Conservation (phyloP, 2,888 invertebrate genomes). For the Drosophila macrospina region DNA sequence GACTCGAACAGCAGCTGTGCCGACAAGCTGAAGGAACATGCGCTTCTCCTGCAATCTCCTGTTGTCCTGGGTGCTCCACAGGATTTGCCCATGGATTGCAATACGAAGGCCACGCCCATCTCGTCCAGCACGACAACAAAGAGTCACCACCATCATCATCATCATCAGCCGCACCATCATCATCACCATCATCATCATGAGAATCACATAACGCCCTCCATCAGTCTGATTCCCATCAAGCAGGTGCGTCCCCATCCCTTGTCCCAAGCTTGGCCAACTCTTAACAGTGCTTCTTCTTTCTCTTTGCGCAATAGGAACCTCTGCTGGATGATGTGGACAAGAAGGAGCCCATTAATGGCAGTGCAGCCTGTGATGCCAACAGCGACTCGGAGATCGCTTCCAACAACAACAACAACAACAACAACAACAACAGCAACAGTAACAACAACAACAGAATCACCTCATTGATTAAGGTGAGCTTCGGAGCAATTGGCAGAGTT, state of each 20-base stretch:
- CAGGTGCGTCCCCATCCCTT: slow-evolving; percentile 86
- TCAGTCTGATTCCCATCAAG: slow-evolving; percentile 94
- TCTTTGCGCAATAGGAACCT: slow-evolving; percentile 69
- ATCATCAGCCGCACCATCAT: slow-evolving; percentile 80
- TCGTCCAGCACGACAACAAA: slow-evolving; percentile 78
- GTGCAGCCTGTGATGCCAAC: slow-evolving; percentile 55
- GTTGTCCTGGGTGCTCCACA: slow-evolving; percentile 58
- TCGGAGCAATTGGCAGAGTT: neutral
- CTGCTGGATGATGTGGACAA: slow-evolving; percentile 69
- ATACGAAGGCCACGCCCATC: slow-evolving; percentile 80
- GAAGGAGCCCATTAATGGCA: slow-evolving; percentile 78
- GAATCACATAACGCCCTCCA: slow-evolving; percentile 91
- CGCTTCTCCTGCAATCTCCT: slow-evolving; percentile 70
- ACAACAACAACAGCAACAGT: slow-evolving; percentile 23
- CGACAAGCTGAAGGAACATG: slow-evolving; percentile 69
- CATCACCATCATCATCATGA: slow-evolving; percentile 84
- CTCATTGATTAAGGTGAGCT: slow-evolving; percentile 90
- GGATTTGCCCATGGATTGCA: slow-evolving; percentile 81
- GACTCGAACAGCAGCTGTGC: slow-evolving; percentile 41
- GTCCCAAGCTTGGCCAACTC: neutral
- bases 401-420: slow-evolving; percentile 84
- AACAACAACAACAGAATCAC: slow-evolving; percentile 88
- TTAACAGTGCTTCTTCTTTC: neutral
- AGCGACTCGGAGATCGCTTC: slow-evolving; percentile 85
- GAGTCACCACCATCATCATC: slow-evolving; percentile 75